phyloP scores from a whole-genome alignment of 2,113 vertebrate species.

The Xiphophorus hellerii region DNA sequence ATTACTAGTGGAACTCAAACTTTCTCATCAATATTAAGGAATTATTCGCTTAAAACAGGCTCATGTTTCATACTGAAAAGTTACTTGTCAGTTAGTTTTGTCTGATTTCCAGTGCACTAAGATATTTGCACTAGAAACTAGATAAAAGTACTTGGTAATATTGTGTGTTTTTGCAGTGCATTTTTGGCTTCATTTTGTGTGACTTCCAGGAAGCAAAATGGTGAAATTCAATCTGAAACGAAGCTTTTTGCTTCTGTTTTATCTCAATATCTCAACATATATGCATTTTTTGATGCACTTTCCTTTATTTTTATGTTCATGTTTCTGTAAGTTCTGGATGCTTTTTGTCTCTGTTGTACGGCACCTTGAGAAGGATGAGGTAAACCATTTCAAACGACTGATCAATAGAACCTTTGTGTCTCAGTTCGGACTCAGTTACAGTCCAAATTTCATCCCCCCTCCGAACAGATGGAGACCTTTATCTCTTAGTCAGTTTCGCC shows the following conservation, averaged over 20 bases:
- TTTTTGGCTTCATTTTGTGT: not conserved
- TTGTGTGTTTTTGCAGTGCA: too few relatives aligned
- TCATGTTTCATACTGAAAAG: too few relatives aligned
- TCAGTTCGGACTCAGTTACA: conserved; percentile 18
- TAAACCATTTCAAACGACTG: conserved; percentile 21
- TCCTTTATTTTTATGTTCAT: not conserved
- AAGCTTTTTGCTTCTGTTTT: not conserved
- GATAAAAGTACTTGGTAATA: too few relatives aligned
- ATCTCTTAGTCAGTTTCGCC: conserved; percentile 69
- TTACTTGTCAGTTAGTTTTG: too few relatives aligned
- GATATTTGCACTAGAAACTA: too few relatives aligned
- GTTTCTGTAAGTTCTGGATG: not conserved
- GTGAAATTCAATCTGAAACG: not conserved
- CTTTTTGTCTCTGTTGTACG: not conserved
- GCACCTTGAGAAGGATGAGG: not conserved
- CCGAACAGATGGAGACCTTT: conserved; percentile 44
- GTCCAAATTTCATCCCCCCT: conserved; percentile 14
- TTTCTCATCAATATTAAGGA: too few relatives aligned
- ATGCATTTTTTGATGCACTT: too few relatives aligned
- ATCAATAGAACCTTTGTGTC: conserved; percentile 65
- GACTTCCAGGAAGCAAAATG: not conserved
- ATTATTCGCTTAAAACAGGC: too few relatives aligned
- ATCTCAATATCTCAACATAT: not conserved
- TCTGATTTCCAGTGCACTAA: too few relatives aligned
- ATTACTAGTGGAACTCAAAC: too few relatives aligned